phyloP scores from a whole-genome alignment of 2,113 vertebrate species.

The Xenopus laevis region DNA sequence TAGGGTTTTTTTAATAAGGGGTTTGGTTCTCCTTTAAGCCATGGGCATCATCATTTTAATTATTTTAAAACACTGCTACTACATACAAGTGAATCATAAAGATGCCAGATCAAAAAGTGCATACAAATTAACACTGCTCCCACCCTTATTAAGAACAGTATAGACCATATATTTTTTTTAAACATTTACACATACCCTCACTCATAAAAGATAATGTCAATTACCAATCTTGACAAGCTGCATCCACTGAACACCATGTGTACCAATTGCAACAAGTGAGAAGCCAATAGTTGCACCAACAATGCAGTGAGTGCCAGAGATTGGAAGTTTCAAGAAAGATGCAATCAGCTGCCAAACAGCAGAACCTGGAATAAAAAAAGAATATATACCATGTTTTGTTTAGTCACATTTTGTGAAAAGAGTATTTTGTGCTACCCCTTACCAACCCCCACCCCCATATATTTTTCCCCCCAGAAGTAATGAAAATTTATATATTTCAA shows the following conservation, averaged over 20 bases:
- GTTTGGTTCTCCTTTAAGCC: no score
- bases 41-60: no score
- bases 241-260: conserved; percentile 94
- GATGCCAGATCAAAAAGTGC: not conserved
- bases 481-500: no score
- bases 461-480: no score
- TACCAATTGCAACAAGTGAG: conserved; percentile 93
- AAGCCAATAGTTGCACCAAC: conserved; percentile 98
- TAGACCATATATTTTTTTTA: conserved; percentile 1
- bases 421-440: no score
- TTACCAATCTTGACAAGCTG: conserved; percentile 97
- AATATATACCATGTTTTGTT: not conserved
- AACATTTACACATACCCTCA: conserved; percentile 39
- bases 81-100: no score
- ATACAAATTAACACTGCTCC: not conserved
- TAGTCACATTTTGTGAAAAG: no score
- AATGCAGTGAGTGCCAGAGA: conserved; percentile 97
- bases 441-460: no score
- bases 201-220: conserved; percentile 50
- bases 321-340: conserved; percentile 92
- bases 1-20: no score
- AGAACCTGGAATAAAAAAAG: conserved; percentile 70
- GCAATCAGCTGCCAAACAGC: conserved; percentile 97
- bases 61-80: no score
- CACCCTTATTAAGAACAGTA: not conserved